Conservation (phyloP, 2,888 invertebrate genomes). For the Xanthia togata region DNA sequence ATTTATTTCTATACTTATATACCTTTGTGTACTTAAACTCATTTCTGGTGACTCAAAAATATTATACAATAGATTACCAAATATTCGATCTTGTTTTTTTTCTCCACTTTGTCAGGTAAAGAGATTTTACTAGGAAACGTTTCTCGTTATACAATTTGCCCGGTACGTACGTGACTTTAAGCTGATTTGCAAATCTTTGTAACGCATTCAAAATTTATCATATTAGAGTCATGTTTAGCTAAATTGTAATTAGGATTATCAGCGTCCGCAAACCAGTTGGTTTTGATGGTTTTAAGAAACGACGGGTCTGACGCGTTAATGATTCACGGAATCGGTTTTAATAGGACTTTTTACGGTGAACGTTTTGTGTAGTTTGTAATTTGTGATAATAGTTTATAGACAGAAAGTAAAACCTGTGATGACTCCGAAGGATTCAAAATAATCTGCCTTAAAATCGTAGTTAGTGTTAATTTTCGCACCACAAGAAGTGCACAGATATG, state of each 20-base stretch:
- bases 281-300: slow-evolving; percentile 65
- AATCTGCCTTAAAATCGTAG: background rate
- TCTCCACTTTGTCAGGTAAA: slow-evolving; percentile 46
- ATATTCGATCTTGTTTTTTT: slow-evolving; percentile 28
- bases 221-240: slow-evolving; percentile 49
- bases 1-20: slow-evolving; percentile 32
- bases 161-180: slow-evolving; percentile 59
- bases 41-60: slow-evolving; percentile 50
- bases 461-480: background rate
- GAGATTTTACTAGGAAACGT: slow-evolving; percentile 62
- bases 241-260: slow-evolving; percentile 59
- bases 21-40: slow-evolving; percentile 43
- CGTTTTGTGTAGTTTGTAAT: slow-evolving; percentile 63
- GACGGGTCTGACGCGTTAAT: slow-evolving; percentile 62
- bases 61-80: slow-evolving; percentile 48
- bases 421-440: slow-evolving; percentile 19
- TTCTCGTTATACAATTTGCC: slow-evolving; percentile 46
- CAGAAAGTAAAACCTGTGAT: slow-evolving; percentile 54
- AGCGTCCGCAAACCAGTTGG: slow-evolving; percentile 59
- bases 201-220: slow-evolving; percentile 49
- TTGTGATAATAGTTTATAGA: slow-evolving; percentile 59
- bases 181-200: slow-evolving; percentile 49
- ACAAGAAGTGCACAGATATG: background rate
- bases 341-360: slow-evolving; percentile 63
- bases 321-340: slow-evolving; percentile 76